Percentiles rank a stretch among this genome's conserved stretches.
phyloP scores from a whole-genome alignment of 2,888 invertebrate genomes.

The Perizoma affinitatum region DNA sequence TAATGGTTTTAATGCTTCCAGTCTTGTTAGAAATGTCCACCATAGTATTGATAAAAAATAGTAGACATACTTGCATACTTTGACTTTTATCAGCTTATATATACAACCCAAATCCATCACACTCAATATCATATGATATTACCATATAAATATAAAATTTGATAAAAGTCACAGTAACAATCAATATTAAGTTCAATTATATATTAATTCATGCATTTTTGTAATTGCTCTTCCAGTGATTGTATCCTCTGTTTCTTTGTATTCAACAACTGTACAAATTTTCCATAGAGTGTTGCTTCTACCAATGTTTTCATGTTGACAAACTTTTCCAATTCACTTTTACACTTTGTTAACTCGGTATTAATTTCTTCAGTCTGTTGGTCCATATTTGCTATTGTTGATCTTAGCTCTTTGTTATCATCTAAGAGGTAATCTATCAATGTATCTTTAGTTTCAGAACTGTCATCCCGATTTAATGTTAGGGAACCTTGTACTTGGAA shows the following conservation, averaged over 20 bases:
- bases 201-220: constrained; percentile 13
- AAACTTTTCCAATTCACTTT: constrained; percentile 58
- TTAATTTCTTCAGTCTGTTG: constrained; percentile 42
- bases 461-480: constrained; percentile 43
- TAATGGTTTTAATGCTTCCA: too few species aligned
- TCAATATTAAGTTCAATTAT: too few species aligned
- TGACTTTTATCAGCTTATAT: too few species aligned
- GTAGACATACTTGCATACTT: too few species aligned
- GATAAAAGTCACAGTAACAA: too few species aligned
- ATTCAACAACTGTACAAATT: constrained; percentile 68
- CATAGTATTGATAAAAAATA: too few species aligned
- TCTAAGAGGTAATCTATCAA: constrained; percentile 59
- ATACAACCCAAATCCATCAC: too few species aligned
- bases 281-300: constrained; percentile 64
- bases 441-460: constrained; percentile 44
- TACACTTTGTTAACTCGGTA: constrained; percentile 52
- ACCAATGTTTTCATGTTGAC: constrained; percentile 54
- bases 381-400: constrained; percentile 37
- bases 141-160: too few species aligned
- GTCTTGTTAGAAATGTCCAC: too few species aligned
- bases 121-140: too few species aligned
- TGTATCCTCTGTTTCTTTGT: constrained; percentile 67
- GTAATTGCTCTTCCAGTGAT: constrained; percentile 58
- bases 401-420: constrained; percentile 53
- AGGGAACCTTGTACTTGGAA: constrained; percentile 57